Base-by-base conservation (phyloP, 2,113 vertebrate species). In the Morone chrysops region DNA sequence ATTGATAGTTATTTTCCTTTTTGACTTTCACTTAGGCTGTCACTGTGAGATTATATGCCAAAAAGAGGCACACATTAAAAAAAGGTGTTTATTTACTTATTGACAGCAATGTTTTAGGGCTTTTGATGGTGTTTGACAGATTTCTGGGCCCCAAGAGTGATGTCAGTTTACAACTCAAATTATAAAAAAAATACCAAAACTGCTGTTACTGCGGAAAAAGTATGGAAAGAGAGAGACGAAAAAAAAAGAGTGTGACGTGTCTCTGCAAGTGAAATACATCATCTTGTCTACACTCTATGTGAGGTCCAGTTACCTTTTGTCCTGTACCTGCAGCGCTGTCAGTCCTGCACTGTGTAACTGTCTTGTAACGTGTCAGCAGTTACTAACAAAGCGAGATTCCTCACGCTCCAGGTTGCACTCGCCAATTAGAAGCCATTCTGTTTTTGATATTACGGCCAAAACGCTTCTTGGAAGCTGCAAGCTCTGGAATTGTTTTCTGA, bases 341-440 rank as follows among this genome's bases (percentile, higher is more conserved):
- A 66, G 81, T 36, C 68, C 81, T 74, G 83, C n/a, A 14, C 40
- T 75, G 65, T 81, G 70, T 83, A 41, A 78, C 82, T 70, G 83
- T 80, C 81, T 61, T 22, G 61, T 71, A 77, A 69, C 36, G 13
- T 54, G 50, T 71, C 65, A 60, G 56, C 18, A 38, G 18, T 17
- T 16, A 82, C 71, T 12, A 54, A 61, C 47, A 14, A 43, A 76
- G 78, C 60, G n/a, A 57, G 50, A 83, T 79, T 77, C 71, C 68
- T 83, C 61, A 53, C 70, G 43, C 76, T 82, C 87, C 50, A 14
- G 62, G 60, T 80, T 57, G 66, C 65, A 9, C 73, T 17, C 57
- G 1, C 81, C 86, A 92, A 83, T 87, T 84, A 85, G 10, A 31
- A 22, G 73, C 3, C n/a, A 83, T 91, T 72, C 75, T 51, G 18